A percentile compares a stretch with the other conserved stretches of the same genome.
phyloP scores from a whole-genome alignment of 1,140 invertebrate genomes.

The Orius laevigatus region DNA sequence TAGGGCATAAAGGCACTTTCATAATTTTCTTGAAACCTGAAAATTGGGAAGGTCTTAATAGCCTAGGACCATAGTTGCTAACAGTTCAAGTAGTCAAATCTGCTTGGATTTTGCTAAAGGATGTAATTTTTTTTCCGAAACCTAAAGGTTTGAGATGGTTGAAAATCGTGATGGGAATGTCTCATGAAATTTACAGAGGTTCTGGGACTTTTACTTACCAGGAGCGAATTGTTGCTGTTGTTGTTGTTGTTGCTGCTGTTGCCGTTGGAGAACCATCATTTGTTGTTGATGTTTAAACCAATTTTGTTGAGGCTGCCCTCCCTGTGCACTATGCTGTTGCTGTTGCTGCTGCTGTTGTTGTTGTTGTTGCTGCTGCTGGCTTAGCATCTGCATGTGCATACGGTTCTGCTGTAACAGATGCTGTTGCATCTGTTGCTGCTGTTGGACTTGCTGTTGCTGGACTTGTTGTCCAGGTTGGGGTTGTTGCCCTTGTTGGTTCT shows the following conservation, averaged over 20 bases:
- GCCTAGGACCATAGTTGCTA: no score
- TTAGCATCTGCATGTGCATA: constrained; percentile 30
- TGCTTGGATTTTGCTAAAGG: no score
- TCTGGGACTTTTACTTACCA: constrained; percentile 9
- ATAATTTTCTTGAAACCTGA: no score
- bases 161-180: no score
- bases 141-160: no score
- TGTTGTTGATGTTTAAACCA: constrained; percentile 40
- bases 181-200: no score
- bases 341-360: constrained; percentile 32
- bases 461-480: constrained; percentile 23
- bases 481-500: constrained; percentile 23
- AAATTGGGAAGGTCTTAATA: no score
- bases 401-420: constrained; percentile 22
- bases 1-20: no score
- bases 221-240: constrained; percentile 29
- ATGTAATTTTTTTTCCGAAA: no score
- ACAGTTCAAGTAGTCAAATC: no score
- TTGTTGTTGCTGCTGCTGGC: constrained; percentile 25
- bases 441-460: constrained; percentile 25
- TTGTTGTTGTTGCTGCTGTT: constrained; percentile 32
- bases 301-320: constrained; percentile 25
- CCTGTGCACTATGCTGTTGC: constrained; percentile 27
- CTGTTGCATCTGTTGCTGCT: constrained; percentile 23
- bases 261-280: constrained; percentile 32